Evolutionary conservation across 37 sponge, comb jelly and placozoan species (phyloP), one percentile per base, ranked within the genome.

Genomic region (Agelas oroides): DNA sequence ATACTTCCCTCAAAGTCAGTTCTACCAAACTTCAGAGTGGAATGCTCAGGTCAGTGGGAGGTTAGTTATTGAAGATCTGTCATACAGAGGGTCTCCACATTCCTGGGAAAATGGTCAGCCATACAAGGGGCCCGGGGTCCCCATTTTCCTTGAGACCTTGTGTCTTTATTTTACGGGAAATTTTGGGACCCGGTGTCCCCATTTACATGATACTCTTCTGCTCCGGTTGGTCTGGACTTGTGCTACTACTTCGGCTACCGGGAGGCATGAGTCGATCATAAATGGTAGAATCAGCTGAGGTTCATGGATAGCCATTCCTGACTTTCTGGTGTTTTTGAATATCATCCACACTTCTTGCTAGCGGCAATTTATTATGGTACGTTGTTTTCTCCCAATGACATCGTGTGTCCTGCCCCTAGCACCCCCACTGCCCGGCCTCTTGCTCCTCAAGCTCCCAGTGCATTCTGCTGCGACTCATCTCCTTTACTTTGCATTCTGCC

Each of bases 171-270:
- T n/a, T n/a, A n/a, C n/a, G n/a, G n/a, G n/a, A n/a, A n/a, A n/a
- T n/a, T n/a, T n/a, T n/a, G n/a, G n/a, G n/a, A n/a, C n/a, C n/a
- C n/a, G n/a, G n/a, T n/a, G n/a, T n/a, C n/a, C n/a, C n/a, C n/a
- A n/a, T n/a, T n/a, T n/a, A n/a, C n/a, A n/a, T n/a, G n/a, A 78
- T 11, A 6, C 38, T 20, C 65, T 78, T 78, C 30, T 64, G 79
- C 37, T 78, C 79, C 15, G 79, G 79, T 33, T 64, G 65, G 65
- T 64, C 65, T 2, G 46, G 3, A 46, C 46, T 46, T 8, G 8
- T 8, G 39, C 28, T 41, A 24, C 21, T 38, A 53, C 28, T 71
- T 25, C 40, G 18, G 46, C 23, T 28, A 24, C n/a, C 36, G 31
- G 76, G 59, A 56, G 32, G 61, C 35, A 58, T 14, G 58, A 36